Percentiles rank a stretch among this genome's conserved stretches.
Conservation (phyloP, 2,113 vertebrate genomes). For the Gorsachius goisagi region DNA sequence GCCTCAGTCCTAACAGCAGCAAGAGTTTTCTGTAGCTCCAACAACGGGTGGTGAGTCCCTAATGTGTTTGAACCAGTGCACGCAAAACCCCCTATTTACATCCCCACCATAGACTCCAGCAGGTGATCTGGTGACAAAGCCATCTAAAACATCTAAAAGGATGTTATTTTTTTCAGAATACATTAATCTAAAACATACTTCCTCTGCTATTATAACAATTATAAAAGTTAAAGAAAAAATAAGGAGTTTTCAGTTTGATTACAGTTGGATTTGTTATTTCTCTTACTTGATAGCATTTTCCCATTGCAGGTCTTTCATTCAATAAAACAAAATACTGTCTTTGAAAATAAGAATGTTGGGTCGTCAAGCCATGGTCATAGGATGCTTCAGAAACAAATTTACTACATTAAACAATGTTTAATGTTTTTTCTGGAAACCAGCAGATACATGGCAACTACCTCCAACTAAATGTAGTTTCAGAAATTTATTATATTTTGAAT, state of each 20-base stretch:
- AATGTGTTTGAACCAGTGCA: background rate
- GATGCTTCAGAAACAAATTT: background rate
- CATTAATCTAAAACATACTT: background rate
- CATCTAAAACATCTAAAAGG: background rate
- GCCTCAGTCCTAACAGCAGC: background rate
- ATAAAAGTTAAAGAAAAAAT: background rate
- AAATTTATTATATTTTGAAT: background rate
- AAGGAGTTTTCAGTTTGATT: background rate
- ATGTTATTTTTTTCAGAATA: background rate
- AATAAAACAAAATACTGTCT: background rate
- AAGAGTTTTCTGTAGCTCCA: background rate
- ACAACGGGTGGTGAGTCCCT: background rate
- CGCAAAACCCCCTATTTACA: rapidly evolving
- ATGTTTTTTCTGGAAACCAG: background rate
- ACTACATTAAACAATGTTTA: rapidly evolving
- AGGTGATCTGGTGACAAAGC: background rate
- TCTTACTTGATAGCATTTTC: background rate
- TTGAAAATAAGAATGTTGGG: background rate
- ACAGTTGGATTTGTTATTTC: background rate
- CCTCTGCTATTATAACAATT: background rate
- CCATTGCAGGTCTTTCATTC: background rate
- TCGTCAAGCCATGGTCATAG: background rate
- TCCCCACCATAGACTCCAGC: background rate
- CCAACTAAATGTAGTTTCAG: background rate
- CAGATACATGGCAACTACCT: background rate